Base-by-base conservation (phyloP, 2,888 invertebrate genomes). In the Achlya flavicornis region DNA sequence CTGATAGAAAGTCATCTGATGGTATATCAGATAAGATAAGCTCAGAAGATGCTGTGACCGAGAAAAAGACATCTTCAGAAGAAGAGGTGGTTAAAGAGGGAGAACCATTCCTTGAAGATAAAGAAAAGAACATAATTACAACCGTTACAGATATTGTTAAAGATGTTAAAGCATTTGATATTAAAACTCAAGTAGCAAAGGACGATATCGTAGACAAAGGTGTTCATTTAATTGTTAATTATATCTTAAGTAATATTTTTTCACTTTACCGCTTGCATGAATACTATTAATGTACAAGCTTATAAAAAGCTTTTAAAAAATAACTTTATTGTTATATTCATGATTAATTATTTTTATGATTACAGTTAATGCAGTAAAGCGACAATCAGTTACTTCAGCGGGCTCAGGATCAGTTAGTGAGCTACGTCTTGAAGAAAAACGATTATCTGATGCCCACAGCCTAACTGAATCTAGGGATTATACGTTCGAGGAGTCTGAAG, bases 401-500 rank as follows among this genome's bases (percentile, higher is more conserved):
- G 92, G 91, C 33, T 93, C 93, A 19, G 92, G 91, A 43, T 92
- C 93, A 12, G 74, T 88, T 7, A 81, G 89, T 71, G 94, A 94
- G 70, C 79, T 94, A 3, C 88, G 92, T 38, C 77, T 93, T 63
- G 91, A 92, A 71, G 94, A 94, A 69, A 94, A 94, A 74, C 86
- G 94, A 57, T 80, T 89, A 10, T 94, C 94, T 61, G 94, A 94
- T 75, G 94, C 94, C 58, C 89, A 91, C 38, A 94, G 94, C 67
- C 75, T 94, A 1, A 94, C 94, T 57, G 94, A 94, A 71, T 94
- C 94, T 0, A 86, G 89, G 69, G 94, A 94, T 72, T 94, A 94
- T 64, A 94, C 94, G 0, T 94, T 94, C 72, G 94, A 94, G 73
- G 94, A 94, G 72, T 94, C 94, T 0, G 94, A 94, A 81, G 94